Conservation (phyloP, 2,113 vertebrate species). For the Lepisosteus oculatus region DNA sequence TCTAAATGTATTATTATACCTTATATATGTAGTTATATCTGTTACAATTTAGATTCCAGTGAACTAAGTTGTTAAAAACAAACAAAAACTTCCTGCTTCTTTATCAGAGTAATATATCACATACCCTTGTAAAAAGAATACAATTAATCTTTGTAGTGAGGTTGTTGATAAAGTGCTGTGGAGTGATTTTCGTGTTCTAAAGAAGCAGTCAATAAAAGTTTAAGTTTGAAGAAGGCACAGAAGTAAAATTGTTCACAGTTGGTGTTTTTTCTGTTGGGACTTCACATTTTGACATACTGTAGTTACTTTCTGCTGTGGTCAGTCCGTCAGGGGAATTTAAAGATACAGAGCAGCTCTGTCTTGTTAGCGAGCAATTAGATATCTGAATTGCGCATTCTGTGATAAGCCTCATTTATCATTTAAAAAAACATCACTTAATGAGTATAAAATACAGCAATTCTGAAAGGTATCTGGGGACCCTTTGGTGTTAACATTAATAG, state of each 20-base stretch:
- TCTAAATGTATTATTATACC: too few relatives aligned
- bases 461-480: background rate
- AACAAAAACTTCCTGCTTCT: background rate
- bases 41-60: background rate
- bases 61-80: background rate
- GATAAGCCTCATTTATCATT: background rate
- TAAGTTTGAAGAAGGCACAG: conserved; percentile 20
- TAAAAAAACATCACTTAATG: background rate
- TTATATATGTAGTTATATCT: too few relatives aligned
- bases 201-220: conserved; percentile 27
- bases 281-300: background rate
- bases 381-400: background rate
- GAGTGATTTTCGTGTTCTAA: conserved; percentile 14
- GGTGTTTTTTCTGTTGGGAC: background rate
- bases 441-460: background rate
- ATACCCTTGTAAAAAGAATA: conserved; percentile 13
- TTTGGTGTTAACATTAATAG: background rate
- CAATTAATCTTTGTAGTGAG: conserved; percentile 30
- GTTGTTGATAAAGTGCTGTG: conserved; percentile 10
- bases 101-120: conserved; percentile 14
- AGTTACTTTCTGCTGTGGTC: conserved; percentile 1
- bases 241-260: too few relatives aligned
- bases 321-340: background rate
- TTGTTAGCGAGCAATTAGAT: background rate
- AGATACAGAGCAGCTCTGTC: background rate